Conservation (phyloP, 2,113 vertebrate genomes). For the Lagenorhynchus albirostris region DNA sequence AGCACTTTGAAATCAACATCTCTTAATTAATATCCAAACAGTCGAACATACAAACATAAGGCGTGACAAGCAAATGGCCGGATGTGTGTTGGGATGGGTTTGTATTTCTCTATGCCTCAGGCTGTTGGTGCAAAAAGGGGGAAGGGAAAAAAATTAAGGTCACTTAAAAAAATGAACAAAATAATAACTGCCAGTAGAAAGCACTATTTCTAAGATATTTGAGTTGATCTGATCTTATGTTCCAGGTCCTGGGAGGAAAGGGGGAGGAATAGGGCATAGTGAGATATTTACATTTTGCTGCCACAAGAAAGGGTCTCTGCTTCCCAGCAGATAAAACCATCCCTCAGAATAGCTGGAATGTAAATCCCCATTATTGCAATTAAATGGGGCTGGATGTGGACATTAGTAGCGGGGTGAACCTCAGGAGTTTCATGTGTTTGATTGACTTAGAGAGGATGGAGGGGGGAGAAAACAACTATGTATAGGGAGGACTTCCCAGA, state of each 20-base stretch:
- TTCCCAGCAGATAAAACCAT: slow-evolving; percentile 36
- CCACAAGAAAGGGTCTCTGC: background rate
- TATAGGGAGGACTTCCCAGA: background rate
- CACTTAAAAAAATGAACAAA: slow-evolving; percentile 43
- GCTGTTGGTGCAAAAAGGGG: background rate
- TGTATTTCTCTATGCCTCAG: slow-evolving; percentile 44
- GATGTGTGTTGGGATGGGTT: background rate
- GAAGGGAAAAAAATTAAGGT: background rate
- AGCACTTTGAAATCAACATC: slow-evolving; percentile 79
- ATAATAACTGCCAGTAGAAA: slow-evolving; percentile 47
- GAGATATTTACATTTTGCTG: background rate
- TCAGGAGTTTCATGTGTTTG: background rate
- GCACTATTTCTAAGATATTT: slow-evolving; percentile 32
- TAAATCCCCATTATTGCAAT: slow-evolving; percentile 34
- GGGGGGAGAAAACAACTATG: background rate
- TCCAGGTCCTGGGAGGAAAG: background rate
- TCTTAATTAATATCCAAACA: slow-evolving; percentile 85
- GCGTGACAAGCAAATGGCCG: slow-evolving; percentile 38
- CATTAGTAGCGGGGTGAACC: background rate
- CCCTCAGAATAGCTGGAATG: background rate
- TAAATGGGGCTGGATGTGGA: slow-evolving; percentile 10
- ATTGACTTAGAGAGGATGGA: background rate
- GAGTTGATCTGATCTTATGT: slow-evolving; percentile 12
- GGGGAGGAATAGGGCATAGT: background rate
- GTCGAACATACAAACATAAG: slow-evolving; percentile 60